These are phyloP conservation scores for Denticeps clupeoides DNA, from an alignment of 2,797 vertebrate genomes.

Conservation along the genomic window DNA sequence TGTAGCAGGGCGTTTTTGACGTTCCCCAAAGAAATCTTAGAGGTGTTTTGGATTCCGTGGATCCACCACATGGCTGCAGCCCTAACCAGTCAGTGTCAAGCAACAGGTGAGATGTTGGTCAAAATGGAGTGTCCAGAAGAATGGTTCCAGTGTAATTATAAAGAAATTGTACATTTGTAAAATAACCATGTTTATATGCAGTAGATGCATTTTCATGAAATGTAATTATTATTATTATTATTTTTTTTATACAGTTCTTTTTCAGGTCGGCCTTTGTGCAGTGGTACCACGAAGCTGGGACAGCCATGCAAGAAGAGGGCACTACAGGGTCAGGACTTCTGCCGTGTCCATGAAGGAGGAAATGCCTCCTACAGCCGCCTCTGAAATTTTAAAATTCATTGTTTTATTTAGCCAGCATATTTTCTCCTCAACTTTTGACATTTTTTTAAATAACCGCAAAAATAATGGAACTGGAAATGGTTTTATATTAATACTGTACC, in stretches of 20 bases:
- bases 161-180: no score
- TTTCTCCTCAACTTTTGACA: no score
- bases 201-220: background rate
- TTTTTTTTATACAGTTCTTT: slow-evolving; percentile 38
- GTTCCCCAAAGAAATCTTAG: slow-evolving; percentile 39
- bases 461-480: no score
- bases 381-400: background rate
- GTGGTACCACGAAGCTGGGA: slow-evolving; percentile 56
- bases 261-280: slow-evolving; percentile 50
- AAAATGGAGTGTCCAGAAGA: background rate
- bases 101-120: background rate
- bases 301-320: slow-evolving; percentile 66
- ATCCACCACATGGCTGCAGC: slow-evolving; percentile 34
- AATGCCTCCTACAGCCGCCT: slow-evolving; percentile 27
- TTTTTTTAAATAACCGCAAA: no score
- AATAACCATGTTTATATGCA: no score
- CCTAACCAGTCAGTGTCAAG: slow-evolving; percentile 40
- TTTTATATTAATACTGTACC: no score
- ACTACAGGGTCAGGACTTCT: slow-evolving; percentile 54
- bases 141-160: background rate
- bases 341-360: slow-evolving; percentile 53
- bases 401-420: no score
- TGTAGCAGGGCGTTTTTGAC: slow-evolving; percentile 36
- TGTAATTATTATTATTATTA: background rate
- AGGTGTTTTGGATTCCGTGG: slow-evolving; percentile 13